phyloP scores from a whole-genome alignment of 2,888 invertebrate genomes.

The Pyrgus malvae region DNA sequence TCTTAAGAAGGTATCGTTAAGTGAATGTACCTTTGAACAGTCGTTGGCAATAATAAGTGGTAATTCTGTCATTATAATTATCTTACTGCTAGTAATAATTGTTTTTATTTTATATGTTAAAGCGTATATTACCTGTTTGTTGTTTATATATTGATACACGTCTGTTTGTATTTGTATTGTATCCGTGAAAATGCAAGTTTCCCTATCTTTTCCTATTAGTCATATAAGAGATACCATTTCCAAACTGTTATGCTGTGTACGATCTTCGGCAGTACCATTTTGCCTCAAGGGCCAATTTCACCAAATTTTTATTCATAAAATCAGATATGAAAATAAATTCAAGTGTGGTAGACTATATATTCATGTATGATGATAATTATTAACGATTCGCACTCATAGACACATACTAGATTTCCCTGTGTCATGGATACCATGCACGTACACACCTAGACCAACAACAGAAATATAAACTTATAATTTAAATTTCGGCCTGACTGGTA shows the following conservation, averaged over 20 bases:
- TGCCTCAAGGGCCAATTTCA: too few species aligned
- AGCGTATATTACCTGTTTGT: slow-evolving; percentile 19
- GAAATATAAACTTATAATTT: too few species aligned
- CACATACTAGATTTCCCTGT: too few species aligned
- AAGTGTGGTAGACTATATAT: too few species aligned
- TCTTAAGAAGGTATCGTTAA: slow-evolving; percentile 6
- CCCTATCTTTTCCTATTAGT: slow-evolving; percentile 23
- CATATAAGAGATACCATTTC: slow-evolving; percentile 20
- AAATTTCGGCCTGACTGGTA: too few species aligned
- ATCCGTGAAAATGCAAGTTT: slow-evolving; percentile 18
- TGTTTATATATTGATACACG: slow-evolving; percentile 19
- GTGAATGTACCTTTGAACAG: slow-evolving; percentile 8
- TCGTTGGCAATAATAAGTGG: slow-evolving; percentile 11
- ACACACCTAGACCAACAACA: too few species aligned
- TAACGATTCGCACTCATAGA: too few species aligned
- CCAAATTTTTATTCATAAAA: too few species aligned
- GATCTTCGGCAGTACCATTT: slow-evolving; percentile 8
- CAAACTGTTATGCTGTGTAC: slow-evolving; percentile 10
- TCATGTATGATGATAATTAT: too few species aligned
- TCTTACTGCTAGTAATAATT: slow-evolving; percentile 17
- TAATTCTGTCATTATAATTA: slow-evolving; percentile 1
- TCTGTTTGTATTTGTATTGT: slow-evolving; percentile 24
- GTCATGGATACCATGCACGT: too few species aligned
- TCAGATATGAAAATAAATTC: too few species aligned
- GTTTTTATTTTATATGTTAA: slow-evolving; percentile 25